Conservation (phyloP, 2,113 vertebrate species). For the Chloropsis cyanopogon region DNA sequence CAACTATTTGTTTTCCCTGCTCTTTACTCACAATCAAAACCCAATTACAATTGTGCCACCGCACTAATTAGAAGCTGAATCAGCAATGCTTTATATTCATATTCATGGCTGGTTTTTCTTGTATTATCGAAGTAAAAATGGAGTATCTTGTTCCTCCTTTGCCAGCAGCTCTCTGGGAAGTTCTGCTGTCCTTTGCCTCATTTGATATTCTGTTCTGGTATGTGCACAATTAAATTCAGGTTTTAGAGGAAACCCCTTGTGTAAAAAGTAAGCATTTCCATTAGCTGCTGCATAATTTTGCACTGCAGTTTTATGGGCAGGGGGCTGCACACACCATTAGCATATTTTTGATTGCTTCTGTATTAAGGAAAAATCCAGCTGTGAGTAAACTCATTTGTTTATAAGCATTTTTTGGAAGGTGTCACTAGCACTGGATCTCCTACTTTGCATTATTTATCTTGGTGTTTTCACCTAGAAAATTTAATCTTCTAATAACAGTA, state of each 20-base stretch:
- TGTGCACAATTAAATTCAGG: neutral
- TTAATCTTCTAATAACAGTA: neutral
- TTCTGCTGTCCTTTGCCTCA: neutral
- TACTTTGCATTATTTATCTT: neutral
- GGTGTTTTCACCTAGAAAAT: neutral
- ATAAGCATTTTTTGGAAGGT: neutral
- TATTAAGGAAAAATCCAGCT: neutral
- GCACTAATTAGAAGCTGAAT: neutral
- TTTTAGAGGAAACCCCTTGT: neutral
- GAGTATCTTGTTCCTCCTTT: neutral
- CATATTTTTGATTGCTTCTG: constrained; percentile 5
- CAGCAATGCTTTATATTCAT: neutral
- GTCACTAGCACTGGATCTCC: neutral
- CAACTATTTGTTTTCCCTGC: neutral
- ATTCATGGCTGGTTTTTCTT: neutral
- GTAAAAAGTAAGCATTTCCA: neutral
- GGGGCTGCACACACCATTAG: neutral
- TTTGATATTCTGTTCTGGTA: neutral
- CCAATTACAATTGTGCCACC: neutral
- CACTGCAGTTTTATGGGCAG: neutral
- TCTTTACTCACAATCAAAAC: constrained; percentile 6
- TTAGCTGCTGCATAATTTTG: neutral
- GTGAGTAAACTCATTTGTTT: neutral
- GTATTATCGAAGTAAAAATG: neutral
- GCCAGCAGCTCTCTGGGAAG: neutral